phyloP scores from a whole-genome alignment of 2,888 invertebrate genomes.

The Neocrepidodera transversa region DNA sequence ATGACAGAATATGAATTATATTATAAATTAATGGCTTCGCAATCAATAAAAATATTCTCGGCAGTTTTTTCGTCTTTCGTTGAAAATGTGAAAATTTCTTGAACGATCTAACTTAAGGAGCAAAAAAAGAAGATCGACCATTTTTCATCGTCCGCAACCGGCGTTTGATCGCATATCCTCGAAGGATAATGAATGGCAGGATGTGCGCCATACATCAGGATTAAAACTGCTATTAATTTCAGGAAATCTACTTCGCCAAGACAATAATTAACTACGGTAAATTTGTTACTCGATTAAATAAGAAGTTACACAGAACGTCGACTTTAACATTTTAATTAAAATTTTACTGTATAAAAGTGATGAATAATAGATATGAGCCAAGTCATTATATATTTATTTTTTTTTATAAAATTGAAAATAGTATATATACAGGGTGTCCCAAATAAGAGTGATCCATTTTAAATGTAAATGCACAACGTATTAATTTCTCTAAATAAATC shows the following conservation, averaged over 20 bases:
- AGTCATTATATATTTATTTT: no score
- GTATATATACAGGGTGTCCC: no score
- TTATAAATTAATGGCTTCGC: no score
- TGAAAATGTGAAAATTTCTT: constrained; percentile 21
- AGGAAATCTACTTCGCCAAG: constrained; percentile 10
- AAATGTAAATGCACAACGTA: no score
- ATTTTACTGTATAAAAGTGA: no score
- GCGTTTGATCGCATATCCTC: constrained; percentile 26
- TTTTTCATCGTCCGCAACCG: constrained; percentile 24
- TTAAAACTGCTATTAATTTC: constrained; percentile 27
- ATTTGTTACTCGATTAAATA: constrained; percentile 17
- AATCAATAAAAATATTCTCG: neutral
- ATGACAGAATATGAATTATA: no score
- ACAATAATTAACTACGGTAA: constrained; percentile 20
- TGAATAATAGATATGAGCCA: no score
- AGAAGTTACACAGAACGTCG: neutral
- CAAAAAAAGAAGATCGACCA: constrained; percentile 10
- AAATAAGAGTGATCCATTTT: no score
- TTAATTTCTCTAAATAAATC: no score
- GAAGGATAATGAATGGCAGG: constrained; percentile 26
- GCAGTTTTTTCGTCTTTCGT: neutral
- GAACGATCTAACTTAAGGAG: constrained; percentile 12
- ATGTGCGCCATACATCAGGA: constrained; percentile 22
- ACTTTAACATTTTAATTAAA: no score
- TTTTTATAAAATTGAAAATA: no score